phyloP scores from a whole-genome alignment of 35 echinoderm and acorn worm genomes.

The Heliocidaris erythrogramma region DNA sequence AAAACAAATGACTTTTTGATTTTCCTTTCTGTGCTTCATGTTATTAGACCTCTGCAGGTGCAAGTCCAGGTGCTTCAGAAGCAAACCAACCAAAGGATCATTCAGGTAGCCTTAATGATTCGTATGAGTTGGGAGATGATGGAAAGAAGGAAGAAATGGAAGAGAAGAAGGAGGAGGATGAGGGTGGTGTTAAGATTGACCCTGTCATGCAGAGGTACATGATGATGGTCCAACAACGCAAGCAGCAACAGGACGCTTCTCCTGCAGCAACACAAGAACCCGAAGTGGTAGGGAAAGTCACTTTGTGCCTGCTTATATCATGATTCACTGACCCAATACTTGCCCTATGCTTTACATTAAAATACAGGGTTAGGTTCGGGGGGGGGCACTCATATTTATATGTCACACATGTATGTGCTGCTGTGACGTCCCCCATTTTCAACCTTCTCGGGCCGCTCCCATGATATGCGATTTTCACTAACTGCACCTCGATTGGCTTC shows the following conservation, averaged over 20 bases:
- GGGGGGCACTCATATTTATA: no score
- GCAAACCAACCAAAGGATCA: not conserved
- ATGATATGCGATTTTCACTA: no score
- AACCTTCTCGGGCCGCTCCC: no score
- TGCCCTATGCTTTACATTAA: no score
- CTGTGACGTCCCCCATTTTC: no score
- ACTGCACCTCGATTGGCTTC: no score
- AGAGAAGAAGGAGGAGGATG: constrained; percentile 15
- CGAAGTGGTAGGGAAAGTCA: constrained; percentile 1
- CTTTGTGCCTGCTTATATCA: not conserved
- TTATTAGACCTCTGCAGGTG: not conserved
- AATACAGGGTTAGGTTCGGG: no score
- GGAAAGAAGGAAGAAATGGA: not conserved
- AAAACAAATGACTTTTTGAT: no score
- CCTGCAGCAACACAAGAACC: not conserved
- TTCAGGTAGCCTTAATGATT: not conserved
- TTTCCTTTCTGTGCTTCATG: not conserved
- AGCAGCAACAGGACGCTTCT: constrained; percentile 33
- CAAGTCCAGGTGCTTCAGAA: not conserved
- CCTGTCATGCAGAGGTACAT: constrained; percentile 87
- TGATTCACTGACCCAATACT: no score
- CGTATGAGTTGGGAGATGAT: not conserved
- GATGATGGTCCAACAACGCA: constrained; percentile 81
- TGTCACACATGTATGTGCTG: no score
- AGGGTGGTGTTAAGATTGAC: constrained; percentile 62